Conservation (phyloP, 2,113 vertebrate genomes). For the Neoarius graeffei region DNA sequence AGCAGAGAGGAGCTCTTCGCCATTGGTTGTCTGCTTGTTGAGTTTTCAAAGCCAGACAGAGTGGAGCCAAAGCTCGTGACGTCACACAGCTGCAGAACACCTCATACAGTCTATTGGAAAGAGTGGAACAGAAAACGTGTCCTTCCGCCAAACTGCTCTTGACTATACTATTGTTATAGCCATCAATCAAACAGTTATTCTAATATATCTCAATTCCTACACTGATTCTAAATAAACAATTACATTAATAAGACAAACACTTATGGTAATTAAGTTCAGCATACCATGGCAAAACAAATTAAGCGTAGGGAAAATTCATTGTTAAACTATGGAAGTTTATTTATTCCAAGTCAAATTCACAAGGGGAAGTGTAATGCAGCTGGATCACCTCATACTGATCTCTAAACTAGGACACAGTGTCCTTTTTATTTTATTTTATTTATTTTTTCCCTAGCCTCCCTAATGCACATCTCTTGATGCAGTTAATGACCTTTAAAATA, state of each 20-base stretch:
- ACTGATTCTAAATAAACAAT: not conserved
- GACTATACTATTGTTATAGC: not conserved
- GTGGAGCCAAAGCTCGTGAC: conserved; percentile 76
- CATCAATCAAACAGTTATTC: not conserved
- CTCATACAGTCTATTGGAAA: conserved; percentile 48
- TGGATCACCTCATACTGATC: too few relatives aligned
- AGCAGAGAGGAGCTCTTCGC: conserved; percentile 24
- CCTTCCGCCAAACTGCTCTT: conserved; percentile 47
- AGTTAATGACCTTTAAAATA: too few relatives aligned
- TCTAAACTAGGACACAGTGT: not conserved
- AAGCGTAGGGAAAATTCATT: too few relatives aligned
- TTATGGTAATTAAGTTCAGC: not conserved
- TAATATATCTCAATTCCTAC: not conserved
- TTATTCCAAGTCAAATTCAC: too few relatives aligned
- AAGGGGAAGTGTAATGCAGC: too few relatives aligned
- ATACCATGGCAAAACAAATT: not conserved
- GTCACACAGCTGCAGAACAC: conserved; percentile 70
- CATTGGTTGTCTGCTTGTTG: conserved; percentile 50
- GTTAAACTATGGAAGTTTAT: too few relatives aligned
- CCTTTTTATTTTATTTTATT: not conserved
- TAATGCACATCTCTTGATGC: too few relatives aligned
- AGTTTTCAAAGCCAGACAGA: conserved; percentile 70
- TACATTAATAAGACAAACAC: not conserved
- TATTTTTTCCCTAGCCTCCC: not conserved
- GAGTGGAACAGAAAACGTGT: conserved; percentile 41